phyloP scores from a whole-genome alignment of 2,888 invertebrate genomes.

The Sthenelais limicola region DNA sequence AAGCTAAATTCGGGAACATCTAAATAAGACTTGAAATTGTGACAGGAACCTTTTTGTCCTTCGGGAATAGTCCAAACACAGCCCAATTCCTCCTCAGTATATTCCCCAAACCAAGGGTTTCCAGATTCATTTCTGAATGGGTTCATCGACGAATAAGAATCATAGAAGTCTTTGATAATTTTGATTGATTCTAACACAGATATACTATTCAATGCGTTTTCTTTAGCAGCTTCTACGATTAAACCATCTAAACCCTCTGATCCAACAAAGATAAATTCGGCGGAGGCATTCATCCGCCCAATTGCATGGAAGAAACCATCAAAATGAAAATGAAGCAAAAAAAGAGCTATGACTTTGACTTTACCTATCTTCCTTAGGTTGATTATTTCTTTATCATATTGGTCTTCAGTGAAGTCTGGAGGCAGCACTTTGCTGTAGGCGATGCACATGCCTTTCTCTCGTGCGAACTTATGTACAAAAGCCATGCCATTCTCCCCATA shows the following conservation, averaged over 20 bases:
- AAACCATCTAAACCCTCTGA: slow-evolving; percentile 1
- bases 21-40: neutral
- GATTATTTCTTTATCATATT: slow-evolving; percentile 3
- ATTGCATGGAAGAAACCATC: slow-evolving; percentile 3
- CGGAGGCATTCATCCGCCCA: neutral
- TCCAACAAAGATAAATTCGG: slow-evolving; percentile 12
- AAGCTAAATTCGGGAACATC: slow-evolving; percentile 13
- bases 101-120: slow-evolving; percentile 19
- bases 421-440: slow-evolving; percentile 15
- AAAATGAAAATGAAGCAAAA: neutral
- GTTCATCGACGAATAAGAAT: neutral
- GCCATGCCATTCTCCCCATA: slow-evolving; percentile 28
- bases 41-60: neutral
- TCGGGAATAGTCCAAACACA: slow-evolving; percentile 10
- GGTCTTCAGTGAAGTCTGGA: neutral
- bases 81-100: neutral
- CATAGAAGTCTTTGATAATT: slow-evolving; percentile 5
- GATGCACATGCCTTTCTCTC: slow-evolving; percentile 29
- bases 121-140: slow-evolving; percentile 17
- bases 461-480: slow-evolving; percentile 3
- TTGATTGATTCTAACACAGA: too few species aligned
- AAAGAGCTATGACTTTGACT: slow-evolving; percentile 14
- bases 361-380: slow-evolving; percentile 2
- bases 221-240: neutral
- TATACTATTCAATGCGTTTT: neutral